Conservation (phyloP, 2,113 vertebrate species). For the Oenanthe melanoleuca region DNA sequence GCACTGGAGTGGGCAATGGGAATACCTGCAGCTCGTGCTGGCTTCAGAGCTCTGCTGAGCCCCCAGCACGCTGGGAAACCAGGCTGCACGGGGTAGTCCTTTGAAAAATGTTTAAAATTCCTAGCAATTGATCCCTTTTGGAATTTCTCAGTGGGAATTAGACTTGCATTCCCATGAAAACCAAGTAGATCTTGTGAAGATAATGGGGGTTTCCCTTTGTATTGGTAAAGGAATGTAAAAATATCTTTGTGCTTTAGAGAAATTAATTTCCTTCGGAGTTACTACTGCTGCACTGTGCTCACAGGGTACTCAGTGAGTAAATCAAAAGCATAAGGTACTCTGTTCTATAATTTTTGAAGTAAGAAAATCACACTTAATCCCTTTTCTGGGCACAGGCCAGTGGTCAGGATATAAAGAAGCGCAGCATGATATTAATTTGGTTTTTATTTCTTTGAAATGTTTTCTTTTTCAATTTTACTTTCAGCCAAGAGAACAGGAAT, state of each 20-base stretch:
- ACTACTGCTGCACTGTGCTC: background rate
- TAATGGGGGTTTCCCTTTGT: background rate
- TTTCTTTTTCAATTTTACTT: background rate
- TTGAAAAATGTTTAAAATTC: background rate
- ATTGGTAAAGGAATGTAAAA: background rate
- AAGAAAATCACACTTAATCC: background rate
- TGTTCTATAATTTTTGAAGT: background rate
- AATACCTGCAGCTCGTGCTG: background rate
- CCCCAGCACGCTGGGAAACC: background rate
- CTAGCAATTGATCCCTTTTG: background rate
- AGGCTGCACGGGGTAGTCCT: rapidly evolving
- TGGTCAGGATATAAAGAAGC: background rate
- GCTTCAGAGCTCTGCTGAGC: background rate
- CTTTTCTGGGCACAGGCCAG: background rate
- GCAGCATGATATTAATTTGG: background rate
- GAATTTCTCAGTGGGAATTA: conserved; percentile 3
- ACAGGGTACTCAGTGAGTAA: background rate
- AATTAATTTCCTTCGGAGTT: background rate
- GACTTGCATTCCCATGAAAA: background rate
- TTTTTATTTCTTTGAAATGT: background rate
- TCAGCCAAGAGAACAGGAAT: background rate
- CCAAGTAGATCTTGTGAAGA: background rate
- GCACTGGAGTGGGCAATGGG: background rate
- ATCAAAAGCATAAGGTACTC: background rate
- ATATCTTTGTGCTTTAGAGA: background rate